Conservation (phyloP, 2,113 vertebrate genomes). For the Megalops atlanticus region DNA sequence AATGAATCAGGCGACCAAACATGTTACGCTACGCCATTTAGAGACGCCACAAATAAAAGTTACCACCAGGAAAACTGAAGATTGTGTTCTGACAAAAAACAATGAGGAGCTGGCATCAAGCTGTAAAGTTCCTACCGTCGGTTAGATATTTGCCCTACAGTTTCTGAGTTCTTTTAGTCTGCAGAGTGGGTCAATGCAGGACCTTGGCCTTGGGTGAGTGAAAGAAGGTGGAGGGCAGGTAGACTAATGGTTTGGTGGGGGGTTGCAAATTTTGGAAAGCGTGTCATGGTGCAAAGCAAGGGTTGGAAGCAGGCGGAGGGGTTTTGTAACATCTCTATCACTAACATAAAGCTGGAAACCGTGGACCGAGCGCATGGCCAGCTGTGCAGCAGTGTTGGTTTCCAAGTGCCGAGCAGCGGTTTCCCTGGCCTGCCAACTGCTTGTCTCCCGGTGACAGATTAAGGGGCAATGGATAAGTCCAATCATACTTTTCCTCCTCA, state of each 20-base stretch:
- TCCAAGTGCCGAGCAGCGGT: conserved; percentile 57
- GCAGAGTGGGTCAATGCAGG: no score
- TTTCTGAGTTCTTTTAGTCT: no score
- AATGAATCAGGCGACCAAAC: not conserved
- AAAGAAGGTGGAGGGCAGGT: conserved; percentile 9
- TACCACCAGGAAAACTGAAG: not conserved
- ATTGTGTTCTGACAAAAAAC: no score
- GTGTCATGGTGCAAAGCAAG: not conserved
- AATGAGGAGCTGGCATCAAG: no score
- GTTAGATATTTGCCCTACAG: no score
- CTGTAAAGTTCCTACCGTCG: no score
- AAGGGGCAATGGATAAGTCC: conserved; percentile 47
- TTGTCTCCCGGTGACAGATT: conserved; percentile 62
- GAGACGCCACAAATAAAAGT: not conserved
- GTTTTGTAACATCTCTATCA: conserved; percentile 60
- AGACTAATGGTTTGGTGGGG: not conserved
- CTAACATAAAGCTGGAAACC: conserved; percentile 67
- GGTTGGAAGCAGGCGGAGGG: conserved; percentile 24
- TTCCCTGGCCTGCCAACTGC: conserved; percentile 61
- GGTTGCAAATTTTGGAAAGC: no score
- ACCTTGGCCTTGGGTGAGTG: no score
- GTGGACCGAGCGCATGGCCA: conserved; percentile 55
- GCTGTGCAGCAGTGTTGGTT: conserved; percentile 50
- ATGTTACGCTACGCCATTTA: not conserved
- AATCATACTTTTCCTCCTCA: conserved; percentile 47